Evolutionary conservation across 2,888 invertebrate genomes (phyloP).

Genomic region (Cheilosia vulpina): DNA sequence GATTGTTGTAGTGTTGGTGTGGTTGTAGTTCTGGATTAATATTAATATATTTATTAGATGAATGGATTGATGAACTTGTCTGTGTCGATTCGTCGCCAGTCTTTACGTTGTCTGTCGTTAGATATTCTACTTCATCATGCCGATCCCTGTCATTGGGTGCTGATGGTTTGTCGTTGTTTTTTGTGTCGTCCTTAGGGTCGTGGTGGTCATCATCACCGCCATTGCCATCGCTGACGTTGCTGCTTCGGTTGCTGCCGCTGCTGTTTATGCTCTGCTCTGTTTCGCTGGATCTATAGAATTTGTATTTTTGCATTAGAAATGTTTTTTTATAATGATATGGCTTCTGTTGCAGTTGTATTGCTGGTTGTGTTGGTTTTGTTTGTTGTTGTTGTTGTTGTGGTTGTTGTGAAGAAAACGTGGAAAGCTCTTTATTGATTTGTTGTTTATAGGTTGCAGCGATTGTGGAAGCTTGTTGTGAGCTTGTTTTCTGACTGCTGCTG

Average conservation of each 20-base stretch:
- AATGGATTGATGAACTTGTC: constrained; percentile 54
- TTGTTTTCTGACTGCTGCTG: constrained; percentile 41
- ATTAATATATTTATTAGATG: constrained; percentile 31
- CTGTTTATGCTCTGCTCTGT: constrained; percentile 38
- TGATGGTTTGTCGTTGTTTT: constrained; percentile 65
- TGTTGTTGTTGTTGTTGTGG: constrained; percentile 16
- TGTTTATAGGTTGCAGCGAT: constrained; percentile 54
- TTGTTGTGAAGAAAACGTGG: constrained; percentile 28
- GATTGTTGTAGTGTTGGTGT: constrained; percentile 20
- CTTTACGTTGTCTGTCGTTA: constrained; percentile 70
- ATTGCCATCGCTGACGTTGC: constrained; percentile 67
- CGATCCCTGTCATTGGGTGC: constrained; percentile 38
- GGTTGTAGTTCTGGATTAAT: constrained; percentile 18
- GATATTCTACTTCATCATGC: constrained; percentile 38
- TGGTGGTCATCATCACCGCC: constrained; percentile 71
- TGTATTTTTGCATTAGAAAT: constrained; percentile 68
- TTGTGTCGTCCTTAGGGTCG: constrained; percentile 68
- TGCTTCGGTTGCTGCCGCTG: constrained; percentile 38
- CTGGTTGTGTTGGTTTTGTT: constrained; percentile 19
- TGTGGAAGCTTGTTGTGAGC: constrained; percentile 61
- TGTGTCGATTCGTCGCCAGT: constrained; percentile 72
- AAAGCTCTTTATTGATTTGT: constrained; percentile 59
- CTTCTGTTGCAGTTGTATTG: constrained; percentile 32
- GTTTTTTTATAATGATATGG: constrained; percentile 63
- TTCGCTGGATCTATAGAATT: constrained; percentile 63